These are phyloP conservation scores for Galleria mellonella DNA, from an alignment of 1,140 invertebrate genomes.

Conservation along the genomic window DNA sequence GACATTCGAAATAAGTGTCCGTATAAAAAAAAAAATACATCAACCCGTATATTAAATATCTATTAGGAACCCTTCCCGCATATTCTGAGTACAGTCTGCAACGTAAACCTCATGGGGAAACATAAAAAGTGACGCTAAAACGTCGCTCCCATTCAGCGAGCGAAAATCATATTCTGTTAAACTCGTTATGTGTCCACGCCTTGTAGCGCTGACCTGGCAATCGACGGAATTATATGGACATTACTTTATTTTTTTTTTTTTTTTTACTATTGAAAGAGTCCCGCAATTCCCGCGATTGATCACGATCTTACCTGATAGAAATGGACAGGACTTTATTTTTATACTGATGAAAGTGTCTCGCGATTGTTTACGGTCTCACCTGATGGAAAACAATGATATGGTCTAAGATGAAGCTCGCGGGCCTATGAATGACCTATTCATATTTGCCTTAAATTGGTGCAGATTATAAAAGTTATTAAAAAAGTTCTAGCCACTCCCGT, in stretches of 20 bases:
- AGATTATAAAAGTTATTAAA: too few relatives aligned
- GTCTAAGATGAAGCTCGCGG: too few relatives aligned
- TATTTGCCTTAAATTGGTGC: too few relatives aligned
- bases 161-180: slow-evolving; percentile 71
- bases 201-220: slow-evolving; percentile 64
- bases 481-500: too few relatives aligned
- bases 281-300: too few relatives aligned
- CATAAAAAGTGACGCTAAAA: slow-evolving; percentile 61
- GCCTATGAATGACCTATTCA: too few relatives aligned
- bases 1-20: not conserved
- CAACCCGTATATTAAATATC: not conserved
- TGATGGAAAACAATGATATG: too few relatives aligned
- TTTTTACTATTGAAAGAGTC: too few relatives aligned
- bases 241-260: slow-evolving; percentile 7
- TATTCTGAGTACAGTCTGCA: slow-evolving; percentile 38
- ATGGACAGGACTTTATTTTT: too few relatives aligned
- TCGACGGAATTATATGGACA: slow-evolving; percentile 26
- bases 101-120: slow-evolving; percentile 26
- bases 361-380: too few relatives aligned
- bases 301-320: too few relatives aligned
- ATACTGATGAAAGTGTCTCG: too few relatives aligned
- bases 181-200: slow-evolving; percentile 67
- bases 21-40: not conserved
- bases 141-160: slow-evolving; percentile 46
- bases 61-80: slow-evolving; percentile 5